Evolutionary conservation across 1,140 invertebrate species (phyloP), one percentile per base, ranked within the genome.

Genomic region (Drosophila lacteicornis): DNA sequence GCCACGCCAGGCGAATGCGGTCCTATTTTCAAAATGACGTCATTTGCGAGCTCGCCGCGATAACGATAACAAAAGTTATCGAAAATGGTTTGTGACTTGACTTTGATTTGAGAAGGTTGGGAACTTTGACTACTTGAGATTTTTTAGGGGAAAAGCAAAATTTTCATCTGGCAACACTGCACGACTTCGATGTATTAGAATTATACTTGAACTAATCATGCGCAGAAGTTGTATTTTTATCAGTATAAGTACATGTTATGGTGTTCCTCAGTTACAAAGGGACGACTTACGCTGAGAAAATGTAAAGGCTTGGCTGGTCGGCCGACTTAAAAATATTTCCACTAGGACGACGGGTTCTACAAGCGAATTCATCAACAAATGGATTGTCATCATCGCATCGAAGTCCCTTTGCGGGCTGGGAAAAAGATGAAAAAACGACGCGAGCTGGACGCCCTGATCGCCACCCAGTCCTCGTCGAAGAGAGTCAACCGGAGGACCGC

Each of bases 401-500:
- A 79, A 59, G 92, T 93, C 50, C 92, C 92, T 36, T 49, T 93
- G 38, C 79, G 93, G 50, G 85, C 92, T 33, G 93, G 88, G 11
- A 94, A 94, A 67, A 94, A 94, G 87, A 94, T 94, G 93, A 90
- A 93, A 60, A 94, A 94, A 82, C 86, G 94, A 30, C 92, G 93
- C 56, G 94, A 94, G 75, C 79, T 94, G 33, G 94, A 94, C 70
- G 94, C 94, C 27, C 75, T 94, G n/a, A 93, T 94, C 59, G 88
- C 92, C 62, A 62, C 62, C 50, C 88, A 92, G 58, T 83, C 90
- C 40, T 56, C 88, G 17, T 79, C 82, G 36, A 92, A 91, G 63
- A 79, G 83, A 55, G 77, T 60, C 59, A 68, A 73, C 62, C 73
- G 74, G 46, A 76, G 81, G 36, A 57, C 65, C 36, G 53, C 68